Conservation (phyloP, 2,888 invertebrate genomes). For the Heliconius hortense region DNA sequence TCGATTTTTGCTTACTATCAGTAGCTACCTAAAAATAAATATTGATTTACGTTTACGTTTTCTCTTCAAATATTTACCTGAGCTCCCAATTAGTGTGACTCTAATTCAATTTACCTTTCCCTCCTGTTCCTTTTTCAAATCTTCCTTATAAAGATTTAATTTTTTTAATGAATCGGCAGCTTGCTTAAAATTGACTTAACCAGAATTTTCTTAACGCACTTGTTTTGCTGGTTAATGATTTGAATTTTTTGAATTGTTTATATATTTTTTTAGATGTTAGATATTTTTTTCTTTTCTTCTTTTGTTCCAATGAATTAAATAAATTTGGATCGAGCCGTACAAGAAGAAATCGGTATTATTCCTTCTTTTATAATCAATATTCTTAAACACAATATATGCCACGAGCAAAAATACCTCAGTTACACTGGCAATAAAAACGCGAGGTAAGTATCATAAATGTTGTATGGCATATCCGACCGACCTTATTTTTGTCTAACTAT, state of each 20-base stretch:
- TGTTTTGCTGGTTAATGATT: background rate
- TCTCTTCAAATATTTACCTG: conserved; percentile 38
- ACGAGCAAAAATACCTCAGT: conserved; percentile 28
- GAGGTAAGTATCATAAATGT: conserved; percentile 38
- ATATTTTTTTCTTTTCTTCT: no score
- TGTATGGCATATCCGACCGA: conserved; percentile 19
- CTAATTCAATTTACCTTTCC: conserved; percentile 35
- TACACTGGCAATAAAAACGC: conserved; percentile 38
- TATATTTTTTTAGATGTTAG: background rate
- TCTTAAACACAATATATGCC: conserved; percentile 12
- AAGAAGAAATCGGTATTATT: no score
- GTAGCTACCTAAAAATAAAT: conserved; percentile 5
- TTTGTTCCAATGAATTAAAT: no score
- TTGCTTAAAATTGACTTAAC: conserved; percentile 1
- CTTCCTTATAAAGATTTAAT: background rate
- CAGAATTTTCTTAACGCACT: background rate
- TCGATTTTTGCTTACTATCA: background rate
- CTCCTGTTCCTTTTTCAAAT: conserved; percentile 4
- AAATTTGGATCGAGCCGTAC: no score
- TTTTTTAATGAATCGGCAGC: conserved; percentile 2
- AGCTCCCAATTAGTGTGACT: conserved; percentile 39
- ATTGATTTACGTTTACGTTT: conserved; percentile 26
- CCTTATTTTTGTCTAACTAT: conserved; percentile 28
- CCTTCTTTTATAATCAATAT: background rate
- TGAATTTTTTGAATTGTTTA: background rate